Evolutionary conservation across 2,797 vertebrate species (phyloP).

Genomic region (Clarias platycephalus): DNA sequence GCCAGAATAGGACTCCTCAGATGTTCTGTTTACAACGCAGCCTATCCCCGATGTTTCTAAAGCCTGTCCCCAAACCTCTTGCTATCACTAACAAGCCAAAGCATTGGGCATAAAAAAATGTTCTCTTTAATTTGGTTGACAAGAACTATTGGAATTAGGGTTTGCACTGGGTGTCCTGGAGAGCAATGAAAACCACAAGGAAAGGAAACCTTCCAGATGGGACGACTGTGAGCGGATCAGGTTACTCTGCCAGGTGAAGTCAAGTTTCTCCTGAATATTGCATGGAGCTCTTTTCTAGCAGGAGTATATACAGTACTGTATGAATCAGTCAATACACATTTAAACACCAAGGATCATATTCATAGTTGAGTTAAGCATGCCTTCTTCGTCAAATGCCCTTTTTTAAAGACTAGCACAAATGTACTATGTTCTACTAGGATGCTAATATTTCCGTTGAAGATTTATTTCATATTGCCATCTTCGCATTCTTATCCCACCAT

Average conservation of each 20-base stretch:
- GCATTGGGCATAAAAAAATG: slow-evolving; percentile 54
- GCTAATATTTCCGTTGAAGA: background rate
- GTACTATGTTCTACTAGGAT: background rate
- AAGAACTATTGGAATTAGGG: background rate
- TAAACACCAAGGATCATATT: background rate
- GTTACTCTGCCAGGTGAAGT: slow-evolving; percentile 9
- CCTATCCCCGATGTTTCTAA: slow-evolving; percentile 63
- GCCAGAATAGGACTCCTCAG: slow-evolving; percentile 53
- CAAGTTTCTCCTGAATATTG: slow-evolving; percentile 8
- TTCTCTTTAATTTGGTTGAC: background rate
- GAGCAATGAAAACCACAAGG: slow-evolving; percentile 8
- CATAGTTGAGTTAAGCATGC: background rate
- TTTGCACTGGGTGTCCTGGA: slow-evolving; percentile 8
- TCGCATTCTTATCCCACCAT: background rate
- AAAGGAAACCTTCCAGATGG: slow-evolving; percentile 8
- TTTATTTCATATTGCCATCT: background rate
- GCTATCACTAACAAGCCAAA: slow-evolving; percentile 26
- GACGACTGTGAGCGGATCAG: background rate
- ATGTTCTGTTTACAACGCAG: slow-evolving; percentile 57
- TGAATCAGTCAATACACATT: background rate
- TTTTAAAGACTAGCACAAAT: background rate
- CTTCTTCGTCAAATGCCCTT: background rate
- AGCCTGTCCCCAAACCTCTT: slow-evolving; percentile 41
- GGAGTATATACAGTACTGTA: background rate
- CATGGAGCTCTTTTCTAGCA: background rate